phyloP scores from a whole-genome alignment of 2,888 invertebrate species.

The Eudasyphora cyanicolor region DNA sequence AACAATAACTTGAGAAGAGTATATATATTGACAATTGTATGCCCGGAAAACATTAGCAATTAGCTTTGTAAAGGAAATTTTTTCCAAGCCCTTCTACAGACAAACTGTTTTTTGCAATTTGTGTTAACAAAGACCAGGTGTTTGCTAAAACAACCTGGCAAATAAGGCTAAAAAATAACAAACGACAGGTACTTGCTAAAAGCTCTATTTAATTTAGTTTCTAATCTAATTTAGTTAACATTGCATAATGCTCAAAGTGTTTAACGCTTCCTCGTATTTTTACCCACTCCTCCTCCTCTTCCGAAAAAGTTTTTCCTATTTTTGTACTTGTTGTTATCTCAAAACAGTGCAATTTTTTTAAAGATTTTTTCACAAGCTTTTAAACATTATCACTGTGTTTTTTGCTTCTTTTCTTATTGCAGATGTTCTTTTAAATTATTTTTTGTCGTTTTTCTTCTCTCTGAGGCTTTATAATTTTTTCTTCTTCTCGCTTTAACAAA shows the following conservation, averaged over 20 bases:
- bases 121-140: slow-evolving; percentile 63
- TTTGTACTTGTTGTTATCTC: neutral
- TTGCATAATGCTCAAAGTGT: slow-evolving; percentile 41
- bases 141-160: slow-evolving; percentile 12
- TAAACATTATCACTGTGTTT: neutral
- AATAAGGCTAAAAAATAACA: neutral
- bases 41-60: slow-evolving; percentile 10
- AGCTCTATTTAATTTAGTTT: slow-evolving; percentile 54
- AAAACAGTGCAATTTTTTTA: slow-evolving; percentile 22
- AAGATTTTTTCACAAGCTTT: slow-evolving; percentile 27
- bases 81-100: neutral
- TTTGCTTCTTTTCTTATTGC: slow-evolving; percentile 18
- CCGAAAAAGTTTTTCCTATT: neutral
- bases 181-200: slow-evolving; percentile 5
- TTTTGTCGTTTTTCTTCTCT: slow-evolving; percentile 7
- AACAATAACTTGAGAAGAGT: no score
- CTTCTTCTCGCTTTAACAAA: neutral
- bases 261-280: slow-evolving; percentile 48
- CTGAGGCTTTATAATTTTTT: slow-evolving; percentile 8
- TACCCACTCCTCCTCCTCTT: no score
- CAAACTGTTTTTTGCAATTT: neutral
- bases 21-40: neutral
- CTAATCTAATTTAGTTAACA: slow-evolving; percentile 61
- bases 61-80: neutral
- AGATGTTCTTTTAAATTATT: slow-evolving; percentile 54